phyloP scores from a whole-genome alignment of 1,140 invertebrate species.

The Parasteatoda tepidariorum region DNA sequence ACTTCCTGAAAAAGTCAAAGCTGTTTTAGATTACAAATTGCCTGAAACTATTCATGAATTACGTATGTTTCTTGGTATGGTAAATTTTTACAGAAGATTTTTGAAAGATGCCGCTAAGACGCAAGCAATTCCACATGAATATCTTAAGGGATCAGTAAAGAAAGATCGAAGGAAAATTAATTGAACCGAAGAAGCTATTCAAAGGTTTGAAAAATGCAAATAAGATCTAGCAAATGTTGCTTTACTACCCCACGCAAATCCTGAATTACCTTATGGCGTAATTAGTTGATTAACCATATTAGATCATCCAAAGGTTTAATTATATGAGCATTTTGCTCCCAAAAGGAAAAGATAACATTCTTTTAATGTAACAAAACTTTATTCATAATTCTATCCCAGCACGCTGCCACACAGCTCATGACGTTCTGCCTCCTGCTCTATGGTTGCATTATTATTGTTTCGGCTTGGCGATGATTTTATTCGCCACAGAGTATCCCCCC shows the following conservation, averaged over 20 bases:
- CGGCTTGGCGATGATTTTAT: no score
- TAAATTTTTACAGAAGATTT: constrained; percentile 69
- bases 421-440: no score
- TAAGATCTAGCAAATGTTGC: constrained; percentile 58
- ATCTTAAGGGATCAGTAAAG: not conserved
- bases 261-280: no score
- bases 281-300: no score
- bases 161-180: not conserved
- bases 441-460: no score
- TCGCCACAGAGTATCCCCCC: no score
- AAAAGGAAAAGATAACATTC: no score
- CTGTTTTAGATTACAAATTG: constrained; percentile 66
- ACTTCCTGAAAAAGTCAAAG: constrained; percentile 65
- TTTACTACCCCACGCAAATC: not conserved
- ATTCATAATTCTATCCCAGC: no score
- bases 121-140: constrained; percentile 32
- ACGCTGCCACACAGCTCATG: no score
- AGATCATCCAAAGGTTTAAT: no score
- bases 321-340: no score
- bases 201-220: constrained; percentile 67
- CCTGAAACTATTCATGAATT: constrained; percentile 66
- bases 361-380: no score
- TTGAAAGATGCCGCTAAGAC: constrained; percentile 63
- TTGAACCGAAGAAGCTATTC: constrained; percentile 45
- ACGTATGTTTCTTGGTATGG: constrained; percentile 65